Conservation (phyloP, 2,113 vertebrate genomes). For the Callipepla squamata region DNA sequence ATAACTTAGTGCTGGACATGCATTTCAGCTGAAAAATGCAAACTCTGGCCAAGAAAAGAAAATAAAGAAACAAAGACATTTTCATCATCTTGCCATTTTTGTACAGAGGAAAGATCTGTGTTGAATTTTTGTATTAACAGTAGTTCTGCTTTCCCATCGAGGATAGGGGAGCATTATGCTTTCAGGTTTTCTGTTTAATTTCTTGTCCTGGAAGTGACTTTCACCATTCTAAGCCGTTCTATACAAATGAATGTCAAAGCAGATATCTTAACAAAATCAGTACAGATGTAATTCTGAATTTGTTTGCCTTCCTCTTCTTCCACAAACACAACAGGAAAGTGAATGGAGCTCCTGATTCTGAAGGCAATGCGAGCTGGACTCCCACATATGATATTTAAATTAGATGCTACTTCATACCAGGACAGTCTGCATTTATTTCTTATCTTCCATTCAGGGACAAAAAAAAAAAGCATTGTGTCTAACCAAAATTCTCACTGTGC, state of each 20-base stretch:
- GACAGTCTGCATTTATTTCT: background rate
- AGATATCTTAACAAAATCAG: background rate
- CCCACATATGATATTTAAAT: background rate
- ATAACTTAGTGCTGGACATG: accelerated
- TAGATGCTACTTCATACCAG: background rate
- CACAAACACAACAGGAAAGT: background rate
- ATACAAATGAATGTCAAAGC: background rate
- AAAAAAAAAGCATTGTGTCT: background rate
- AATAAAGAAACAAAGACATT: background rate
- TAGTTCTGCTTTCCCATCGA: background rate
- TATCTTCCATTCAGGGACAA: conserved; percentile 13
- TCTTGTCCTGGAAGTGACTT: background rate
- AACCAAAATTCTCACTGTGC: background rate
- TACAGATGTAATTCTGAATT: background rate
- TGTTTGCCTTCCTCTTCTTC: background rate
- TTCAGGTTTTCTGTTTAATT: conserved; percentile 36
- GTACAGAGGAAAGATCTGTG: background rate
- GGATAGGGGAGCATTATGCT: background rate
- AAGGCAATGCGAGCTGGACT: background rate
- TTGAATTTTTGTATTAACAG: background rate
- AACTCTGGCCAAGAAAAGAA: background rate
- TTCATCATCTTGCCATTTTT: background rate
- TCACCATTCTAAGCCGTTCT: background rate
- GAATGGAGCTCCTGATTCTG: background rate
- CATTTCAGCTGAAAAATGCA: background rate